Base-by-base conservation (phyloP, 2,888 invertebrate genomes). In the Tupiocoris notatus region DNA sequence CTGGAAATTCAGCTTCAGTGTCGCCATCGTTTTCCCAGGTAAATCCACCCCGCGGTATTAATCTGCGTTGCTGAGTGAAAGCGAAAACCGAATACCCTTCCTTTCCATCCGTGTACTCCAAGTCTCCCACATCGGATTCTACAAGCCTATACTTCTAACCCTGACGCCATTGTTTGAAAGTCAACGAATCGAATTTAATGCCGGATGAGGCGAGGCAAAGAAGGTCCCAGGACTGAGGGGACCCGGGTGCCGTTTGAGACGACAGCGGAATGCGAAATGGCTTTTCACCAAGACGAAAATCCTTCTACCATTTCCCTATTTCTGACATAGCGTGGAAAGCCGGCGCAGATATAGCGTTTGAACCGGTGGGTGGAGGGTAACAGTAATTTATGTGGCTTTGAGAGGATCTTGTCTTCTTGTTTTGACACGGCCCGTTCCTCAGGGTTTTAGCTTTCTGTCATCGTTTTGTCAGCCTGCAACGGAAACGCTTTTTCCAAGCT, bases 101-200 rank as follows among this genome's bases (percentile, higher is more conserved):
- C 3, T 39, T 12, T 39, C 12, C 39, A 39, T n/a, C n/a, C n/a
- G n/a, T 12, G 39, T 39, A 39, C 39, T 12, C 39, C 3, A 12
- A 3, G 6, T 3, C 3, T 39, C 39, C 39, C 39, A 39, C 39
- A 3, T 39, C 39, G n/a, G n/a, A n/a, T n/a, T n/a, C n/a, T n/a
- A n/a, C n/a, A 39, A 12, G 39, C 39, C 39, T 12, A 3, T 12
- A 39, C 39, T 39, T 7, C 39, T n/a, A n/a, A n/a, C n/a, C n/a
- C n/a, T 39, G 39, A 39, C 39, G 39, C 39, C 65, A 39, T 65
- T 65, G 65, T 65, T 65, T 65, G 65, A 65, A 65, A 65, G 65
- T 65, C 65, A 65, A 65, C 65, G 65, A 65, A 65, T 65, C 65
- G 39, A 20, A 65, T 65, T 65, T 65, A 65, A 65, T 65, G 65